Percentiles rank a stretch among this genome's conserved stretches.
Evolutionary conservation across 2,113 vertebrate species (phyloP).

Genomic region (Sclerurus mexicanus): DNA sequence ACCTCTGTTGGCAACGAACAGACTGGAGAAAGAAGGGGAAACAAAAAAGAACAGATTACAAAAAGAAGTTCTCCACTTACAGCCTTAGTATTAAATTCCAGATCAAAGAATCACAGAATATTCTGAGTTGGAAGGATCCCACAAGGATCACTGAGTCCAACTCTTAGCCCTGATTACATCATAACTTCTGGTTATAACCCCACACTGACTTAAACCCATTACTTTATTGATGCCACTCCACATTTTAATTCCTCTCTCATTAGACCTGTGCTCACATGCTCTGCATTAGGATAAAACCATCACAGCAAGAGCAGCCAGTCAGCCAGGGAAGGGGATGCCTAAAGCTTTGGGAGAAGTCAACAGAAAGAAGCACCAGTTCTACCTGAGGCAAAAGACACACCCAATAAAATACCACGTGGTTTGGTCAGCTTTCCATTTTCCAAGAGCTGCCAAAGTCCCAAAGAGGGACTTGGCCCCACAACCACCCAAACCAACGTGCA

Average conservation of each 20-base stretch:
- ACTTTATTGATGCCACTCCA: neutral
- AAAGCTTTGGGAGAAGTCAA: neutral
- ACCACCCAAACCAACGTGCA: neutral
- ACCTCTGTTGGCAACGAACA: conserved; percentile 86
- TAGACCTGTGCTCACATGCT: neutral
- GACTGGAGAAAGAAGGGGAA: conserved; percentile 58
- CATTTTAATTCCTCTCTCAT: neutral
- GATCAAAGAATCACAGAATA: neutral
- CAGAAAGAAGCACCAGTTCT: neutral
- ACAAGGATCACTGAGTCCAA: neutral
- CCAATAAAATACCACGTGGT: rapidly evolving
- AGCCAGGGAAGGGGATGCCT: neutral
- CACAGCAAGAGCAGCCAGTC: neutral
- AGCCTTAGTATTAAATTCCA: neutral
- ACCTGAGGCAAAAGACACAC: neutral
- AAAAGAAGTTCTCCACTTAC: neutral
- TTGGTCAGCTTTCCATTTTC: neutral
- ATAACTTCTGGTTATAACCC: neutral
- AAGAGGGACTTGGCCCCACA: neutral
- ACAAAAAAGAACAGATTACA: neutral
- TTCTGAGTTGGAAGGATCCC: neutral
- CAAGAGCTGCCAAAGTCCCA: neutral
- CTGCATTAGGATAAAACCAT: neutral
- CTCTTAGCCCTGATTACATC: neutral
- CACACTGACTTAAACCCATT: neutral